phyloP scores from a whole-genome alignment of 2,797 vertebrate genomes.

The Eidolon dupreanum region DNA sequence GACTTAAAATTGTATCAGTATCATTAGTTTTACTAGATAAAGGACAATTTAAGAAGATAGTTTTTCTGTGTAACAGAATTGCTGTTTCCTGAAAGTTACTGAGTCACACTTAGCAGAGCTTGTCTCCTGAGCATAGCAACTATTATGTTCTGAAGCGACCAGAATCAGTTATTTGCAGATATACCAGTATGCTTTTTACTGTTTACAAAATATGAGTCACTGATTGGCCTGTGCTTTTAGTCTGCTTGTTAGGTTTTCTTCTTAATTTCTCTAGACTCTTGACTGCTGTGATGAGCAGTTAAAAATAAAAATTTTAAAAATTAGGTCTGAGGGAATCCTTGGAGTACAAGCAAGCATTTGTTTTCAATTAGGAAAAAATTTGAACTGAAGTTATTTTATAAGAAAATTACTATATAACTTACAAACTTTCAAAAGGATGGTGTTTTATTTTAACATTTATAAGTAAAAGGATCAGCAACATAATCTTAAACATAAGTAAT shows the following conservation, averaged over 20 bases:
- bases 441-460: background rate
- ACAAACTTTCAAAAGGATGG: background rate
- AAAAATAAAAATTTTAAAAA: background rate
- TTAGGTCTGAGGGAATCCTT: background rate
- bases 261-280: background rate
- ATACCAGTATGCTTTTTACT: background rate
- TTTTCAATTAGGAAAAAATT: background rate
- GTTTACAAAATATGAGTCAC: slow-evolving; percentile 21
- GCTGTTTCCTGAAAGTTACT: background rate
- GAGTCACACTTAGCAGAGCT: background rate
- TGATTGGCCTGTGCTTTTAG: background rate
- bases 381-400: background rate
- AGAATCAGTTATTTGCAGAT: background rate
- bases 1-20: background rate
- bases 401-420: background rate
- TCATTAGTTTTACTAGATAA: background rate
- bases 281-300: background rate
- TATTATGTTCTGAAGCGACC: background rate
- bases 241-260: background rate
- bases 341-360: background rate
- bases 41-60: background rate
- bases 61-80: background rate
- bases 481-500: background rate
- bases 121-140: background rate
- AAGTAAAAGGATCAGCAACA: background rate